A percentile compares a stretch with the other conserved stretches of the same genome.
Evolutionary conservation across 1,140 invertebrate species (phyloP).

Genomic region (Thaumetopoea pityocampa): DNA sequence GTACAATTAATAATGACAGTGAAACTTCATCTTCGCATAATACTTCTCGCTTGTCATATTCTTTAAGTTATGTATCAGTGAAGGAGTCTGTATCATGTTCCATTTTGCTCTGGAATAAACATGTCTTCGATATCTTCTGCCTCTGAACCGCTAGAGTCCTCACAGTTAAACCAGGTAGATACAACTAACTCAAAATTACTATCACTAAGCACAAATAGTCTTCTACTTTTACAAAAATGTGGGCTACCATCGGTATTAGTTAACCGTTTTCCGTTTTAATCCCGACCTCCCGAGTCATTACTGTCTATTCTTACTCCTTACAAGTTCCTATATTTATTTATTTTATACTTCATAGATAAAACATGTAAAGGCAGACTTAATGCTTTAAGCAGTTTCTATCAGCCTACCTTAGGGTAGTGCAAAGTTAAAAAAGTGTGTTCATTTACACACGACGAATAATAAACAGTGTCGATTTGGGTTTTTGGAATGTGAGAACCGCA

Average conservation of each 20-base stretch:
- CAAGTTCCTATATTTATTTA: too few relatives aligned
- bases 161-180: neutral
- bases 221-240: neutral
- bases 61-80: neutral
- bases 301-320: too few relatives aligned
- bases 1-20: neutral
- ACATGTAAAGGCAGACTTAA: too few relatives aligned
- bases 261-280: neutral
- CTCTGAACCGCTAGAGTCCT: constrained; percentile 1
- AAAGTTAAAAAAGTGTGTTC: too few relatives aligned
- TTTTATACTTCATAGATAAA: too few relatives aligned
- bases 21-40: neutral
- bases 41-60: neutral
- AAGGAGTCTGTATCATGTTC: neutral
- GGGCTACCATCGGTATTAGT: neutral
- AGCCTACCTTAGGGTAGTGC: too few relatives aligned
- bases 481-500: too few relatives aligned
- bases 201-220: neutral
- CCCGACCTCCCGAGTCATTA: too few relatives aligned
- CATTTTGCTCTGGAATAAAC: neutral
- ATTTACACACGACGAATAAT: too few relatives aligned
- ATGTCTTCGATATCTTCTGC: neutral
- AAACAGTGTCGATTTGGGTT: too few relatives aligned
- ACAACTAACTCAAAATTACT: neutral
- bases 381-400: too few relatives aligned